Base-by-base conservation (phyloP, 1,140 invertebrate species). In the Acromyrmex charruanus region DNA sequence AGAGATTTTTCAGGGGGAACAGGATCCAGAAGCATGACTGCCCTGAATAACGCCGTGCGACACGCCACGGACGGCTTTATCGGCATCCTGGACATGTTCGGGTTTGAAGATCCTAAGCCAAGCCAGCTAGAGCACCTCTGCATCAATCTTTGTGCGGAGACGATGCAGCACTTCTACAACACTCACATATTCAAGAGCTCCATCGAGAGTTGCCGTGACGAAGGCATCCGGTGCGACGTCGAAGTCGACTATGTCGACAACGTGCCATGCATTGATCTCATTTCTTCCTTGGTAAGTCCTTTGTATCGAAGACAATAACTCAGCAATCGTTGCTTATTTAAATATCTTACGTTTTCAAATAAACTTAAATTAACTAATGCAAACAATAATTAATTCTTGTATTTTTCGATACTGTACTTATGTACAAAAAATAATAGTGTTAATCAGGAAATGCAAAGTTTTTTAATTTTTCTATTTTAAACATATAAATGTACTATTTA, bases 81-180 rank as follows among this genome's bases (percentile, higher is more conserved):
- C 89, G 98, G 98, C 16, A 99, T 99, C 91, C 95, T 99, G 68
- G 98, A 99, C 93, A 99, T 99, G 98, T 99, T 99, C 95, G 98
- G 98, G 0, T 99, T 99, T 94, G 98, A 99, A 96, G 98, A 99
- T 94, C 97, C 98, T 31, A 97, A 98, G 92, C 98, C 98, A 0
- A 98, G 98, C 91, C 98, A 98, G 91, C 95, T 99, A 88, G 98
- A 99, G 94, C 98, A 99, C 93, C 95, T 99, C 21, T 99, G 98
- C 95, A 98, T 99, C 89, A 99, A 99, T 95, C 95, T 99, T 63
- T 99, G 98, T 94, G 98, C 98, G 0, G 99, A 99, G 95, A 99
- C 98, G 21, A 99, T 99, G 98, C 98, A 99, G 93, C 98, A 99
- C 94, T 99, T 99, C 94, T 99, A 99, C 96, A 99, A 99, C 94